These are phyloP conservation scores for Acanthisitta chloris DNA, from an alignment of 2,113 vertebrate genomes.

Conservation along the genomic window DNA sequence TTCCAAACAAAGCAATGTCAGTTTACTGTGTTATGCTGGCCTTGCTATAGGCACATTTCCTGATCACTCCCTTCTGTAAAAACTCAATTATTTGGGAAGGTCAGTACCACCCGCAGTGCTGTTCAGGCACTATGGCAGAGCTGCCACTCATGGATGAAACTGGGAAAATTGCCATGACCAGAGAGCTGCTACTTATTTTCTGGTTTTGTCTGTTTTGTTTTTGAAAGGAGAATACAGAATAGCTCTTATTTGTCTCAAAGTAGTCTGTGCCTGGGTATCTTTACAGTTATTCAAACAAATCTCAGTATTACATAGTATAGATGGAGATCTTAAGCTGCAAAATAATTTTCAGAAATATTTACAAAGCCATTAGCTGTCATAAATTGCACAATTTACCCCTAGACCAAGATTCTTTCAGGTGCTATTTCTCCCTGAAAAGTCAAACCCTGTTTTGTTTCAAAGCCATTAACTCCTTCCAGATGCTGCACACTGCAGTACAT, in stretches of 20 bases:
- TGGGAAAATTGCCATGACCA: constrained; percentile 53
- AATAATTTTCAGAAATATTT: background rate
- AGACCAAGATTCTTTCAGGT: background rate
- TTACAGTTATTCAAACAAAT: background rate
- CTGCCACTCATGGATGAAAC: background rate
- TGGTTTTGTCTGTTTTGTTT: background rate
- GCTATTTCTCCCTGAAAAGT: background rate
- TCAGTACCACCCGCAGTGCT: background rate
- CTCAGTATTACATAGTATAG: background rate
- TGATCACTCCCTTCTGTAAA: background rate
- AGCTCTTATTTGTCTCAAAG: constrained; percentile 25
- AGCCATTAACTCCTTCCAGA: background rate
- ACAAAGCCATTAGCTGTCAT: background rate
- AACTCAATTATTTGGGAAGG: constrained; percentile 7
- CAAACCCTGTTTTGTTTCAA: background rate
- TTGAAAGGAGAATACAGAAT: constrained; percentile 12
- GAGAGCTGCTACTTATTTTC: constrained; percentile 40
- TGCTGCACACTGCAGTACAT: background rate
- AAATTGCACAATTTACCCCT: background rate
- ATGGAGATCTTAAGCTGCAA: background rate
- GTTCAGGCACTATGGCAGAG: background rate
- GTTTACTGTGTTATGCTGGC: background rate
- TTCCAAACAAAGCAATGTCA: background rate
- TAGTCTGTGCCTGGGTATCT: background rate
- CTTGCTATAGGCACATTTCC: background rate